Conservation (phyloP, 2,888 invertebrate genomes). For the Teinopalpus imperialis region DNA sequence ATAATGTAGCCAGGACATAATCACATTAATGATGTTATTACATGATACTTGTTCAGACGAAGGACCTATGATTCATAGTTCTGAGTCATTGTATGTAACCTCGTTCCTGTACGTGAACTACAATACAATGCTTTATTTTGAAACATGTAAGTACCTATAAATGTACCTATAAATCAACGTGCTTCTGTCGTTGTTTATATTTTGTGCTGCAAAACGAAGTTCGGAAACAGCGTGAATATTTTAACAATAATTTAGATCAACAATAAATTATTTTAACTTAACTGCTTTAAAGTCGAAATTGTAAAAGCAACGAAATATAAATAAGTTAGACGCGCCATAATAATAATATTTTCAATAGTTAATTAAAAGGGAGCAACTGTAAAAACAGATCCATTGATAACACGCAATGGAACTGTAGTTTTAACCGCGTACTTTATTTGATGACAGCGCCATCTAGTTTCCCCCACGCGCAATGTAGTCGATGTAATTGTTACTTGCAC, state of each 20-base stretch:
- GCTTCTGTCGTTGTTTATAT: no score
- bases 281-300: conserved; percentile 11
- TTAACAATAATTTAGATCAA: neutral
- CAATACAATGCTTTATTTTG: no score
- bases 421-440: conserved; percentile 34
- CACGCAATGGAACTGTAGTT: conserved; percentile 34
- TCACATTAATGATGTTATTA: no score
- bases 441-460: conserved; percentile 53
- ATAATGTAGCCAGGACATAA: no score
- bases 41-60: no score
- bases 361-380: conserved; percentile 64
- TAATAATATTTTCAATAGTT: conserved; percentile 54
- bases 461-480: conserved; percentile 29
- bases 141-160: no score
- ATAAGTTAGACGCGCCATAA: conserved; percentile 17
- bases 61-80: no score
- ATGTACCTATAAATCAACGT: no score
- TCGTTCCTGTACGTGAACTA: no score
- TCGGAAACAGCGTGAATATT: neutral
- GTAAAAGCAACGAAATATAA: conserved; percentile 20
- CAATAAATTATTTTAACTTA: conserved; percentile 25
- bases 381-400: conserved; percentile 51
- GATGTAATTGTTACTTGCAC: no score
- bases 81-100: no score
- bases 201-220: no score